Evolutionary conservation across 2,888 invertebrate species (phyloP), one percentile per base, ranked within the genome.

Genomic region (Rhyacophila evoluta): DNA sequence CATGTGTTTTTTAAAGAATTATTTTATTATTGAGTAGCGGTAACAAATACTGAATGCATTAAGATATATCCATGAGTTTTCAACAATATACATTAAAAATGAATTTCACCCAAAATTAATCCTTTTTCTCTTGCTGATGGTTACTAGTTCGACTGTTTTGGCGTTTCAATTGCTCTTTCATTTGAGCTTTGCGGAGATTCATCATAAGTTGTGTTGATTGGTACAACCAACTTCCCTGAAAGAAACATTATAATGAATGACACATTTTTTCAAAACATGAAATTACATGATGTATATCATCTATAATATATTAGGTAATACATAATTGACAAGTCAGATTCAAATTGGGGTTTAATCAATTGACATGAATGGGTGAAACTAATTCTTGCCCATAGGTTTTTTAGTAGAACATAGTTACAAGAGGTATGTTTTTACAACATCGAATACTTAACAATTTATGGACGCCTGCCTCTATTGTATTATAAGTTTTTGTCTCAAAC

Each of bases 151-250:
- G 55, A 37, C 75, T 79, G 37, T 78, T 79, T 72, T 82, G 81
- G 25, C 79, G 89, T 86, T 92, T 92, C 78, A 92, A 89, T 75
- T 92, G 91, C 84, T 94, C 94, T 83, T 92, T 91, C 27, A 96
- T 86, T 85, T 96, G 96, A 0, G 96, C 95, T 83, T 92, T 92
- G 87, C 96, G 96, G 82, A 97, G 86, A 84, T 94, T 95, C 25
- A 94, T 93, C 95, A 97, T 96, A 84, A 97, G 88, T 86, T 95
- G 94, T 73, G 96, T 96, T 0, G 97, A 96, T 84, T 94, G 95
- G 87, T 95, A 96, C 77, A 97, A 88, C 97, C 97, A 97, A 83
- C 95, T 94, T 75, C 96, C 95, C 96, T 97, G 87, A 12, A 89
- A 89, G 83, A 83, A 74, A 83, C 82, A 82, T 81, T 75, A 72